Conservation (phyloP, 1,140 invertebrate species). For the Tetragonula clypearis region DNA sequence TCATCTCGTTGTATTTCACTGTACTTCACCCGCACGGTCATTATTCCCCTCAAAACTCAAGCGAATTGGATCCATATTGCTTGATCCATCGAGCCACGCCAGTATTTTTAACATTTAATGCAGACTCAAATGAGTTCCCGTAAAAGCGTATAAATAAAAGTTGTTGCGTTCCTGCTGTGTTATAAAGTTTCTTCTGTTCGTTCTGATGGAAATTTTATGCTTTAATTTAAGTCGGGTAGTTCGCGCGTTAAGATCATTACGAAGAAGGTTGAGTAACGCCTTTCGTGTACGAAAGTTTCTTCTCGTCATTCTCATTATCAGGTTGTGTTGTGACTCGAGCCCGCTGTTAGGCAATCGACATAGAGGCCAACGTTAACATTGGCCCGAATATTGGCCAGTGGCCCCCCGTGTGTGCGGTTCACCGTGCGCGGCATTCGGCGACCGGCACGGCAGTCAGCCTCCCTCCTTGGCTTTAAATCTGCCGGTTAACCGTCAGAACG, state of each 20-base stretch:
- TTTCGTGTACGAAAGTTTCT: constrained; percentile 33
- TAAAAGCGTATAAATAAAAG: too few species aligned
- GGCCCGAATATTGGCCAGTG: constrained; percentile 78
- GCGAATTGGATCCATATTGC: too few species aligned
- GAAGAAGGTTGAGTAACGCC: constrained; percentile 42
- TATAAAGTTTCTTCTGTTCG: too few species aligned
- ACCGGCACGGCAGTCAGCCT: constrained; percentile 26
- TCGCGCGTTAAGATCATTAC: constrained; percentile 25
- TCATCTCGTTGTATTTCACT: too few species aligned
- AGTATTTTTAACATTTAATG: too few species aligned
- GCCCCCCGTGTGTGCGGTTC: constrained; percentile 57
- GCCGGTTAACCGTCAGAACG: constrained; percentile 41
- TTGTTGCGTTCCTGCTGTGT: too few species aligned
- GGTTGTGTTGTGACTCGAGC: background rate
- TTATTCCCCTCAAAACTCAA: too few species aligned
- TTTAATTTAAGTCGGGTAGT: too few species aligned
- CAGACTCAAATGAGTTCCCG: too few species aligned
- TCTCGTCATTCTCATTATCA: constrained; percentile 31
- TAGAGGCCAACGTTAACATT: constrained; percentile 72
- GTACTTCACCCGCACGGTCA: too few species aligned
- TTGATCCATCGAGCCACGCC: too few species aligned
- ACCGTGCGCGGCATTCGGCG: constrained; percentile 44
- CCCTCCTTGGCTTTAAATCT: constrained; percentile 37
- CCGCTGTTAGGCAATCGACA: constrained; percentile 69
- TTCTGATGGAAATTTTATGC: background rate